These are phyloP conservation scores for Drosophila pandora DNA, from an alignment of 1,140 invertebrate species.

Conservation along the genomic window DNA sequence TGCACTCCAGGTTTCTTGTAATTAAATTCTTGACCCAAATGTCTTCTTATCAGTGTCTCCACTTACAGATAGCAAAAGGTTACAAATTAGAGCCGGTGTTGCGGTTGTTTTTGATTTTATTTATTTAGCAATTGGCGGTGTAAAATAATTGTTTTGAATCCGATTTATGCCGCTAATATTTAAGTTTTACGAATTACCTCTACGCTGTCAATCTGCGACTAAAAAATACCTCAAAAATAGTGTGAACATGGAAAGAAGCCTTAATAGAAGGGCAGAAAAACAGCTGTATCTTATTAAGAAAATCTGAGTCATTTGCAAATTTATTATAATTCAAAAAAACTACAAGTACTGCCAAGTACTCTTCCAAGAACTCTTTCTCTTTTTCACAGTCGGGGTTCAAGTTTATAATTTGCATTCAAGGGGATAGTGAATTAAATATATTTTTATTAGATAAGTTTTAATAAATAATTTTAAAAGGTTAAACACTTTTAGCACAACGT, in stretches of 20 bases:
- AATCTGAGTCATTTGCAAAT: neutral
- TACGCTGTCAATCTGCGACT: neutral
- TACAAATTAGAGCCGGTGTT: conserved; percentile 33
- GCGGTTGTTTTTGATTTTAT: conserved; percentile 27
- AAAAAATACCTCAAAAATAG: conserved; percentile 22
- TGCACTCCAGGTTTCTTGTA: conserved; percentile 34
- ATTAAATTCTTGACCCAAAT: conserved; percentile 67
- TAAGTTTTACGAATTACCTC: conserved; percentile 7
- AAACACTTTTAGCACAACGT: no score
- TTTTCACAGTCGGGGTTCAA: no score
- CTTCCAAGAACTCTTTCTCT: no score
- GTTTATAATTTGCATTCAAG: no score
- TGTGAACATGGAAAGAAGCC: conserved; percentile 1
- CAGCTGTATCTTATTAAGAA: neutral
- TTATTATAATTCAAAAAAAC: neutral
- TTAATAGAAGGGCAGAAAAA: neutral
- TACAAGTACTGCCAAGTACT: neutral
- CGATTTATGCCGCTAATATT: conserved; percentile 2
- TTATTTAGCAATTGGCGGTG: neutral
- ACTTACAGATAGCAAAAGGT: conserved; percentile 36
- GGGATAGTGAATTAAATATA: no score
- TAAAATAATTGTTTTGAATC: neutral
- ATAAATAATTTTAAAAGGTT: no score
- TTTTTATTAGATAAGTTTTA: no score
- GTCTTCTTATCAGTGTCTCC: conserved; percentile 27